phyloP scores from a whole-genome alignment of 2,797 vertebrate genomes.

The Melanotaenia parkinsoni region DNA sequence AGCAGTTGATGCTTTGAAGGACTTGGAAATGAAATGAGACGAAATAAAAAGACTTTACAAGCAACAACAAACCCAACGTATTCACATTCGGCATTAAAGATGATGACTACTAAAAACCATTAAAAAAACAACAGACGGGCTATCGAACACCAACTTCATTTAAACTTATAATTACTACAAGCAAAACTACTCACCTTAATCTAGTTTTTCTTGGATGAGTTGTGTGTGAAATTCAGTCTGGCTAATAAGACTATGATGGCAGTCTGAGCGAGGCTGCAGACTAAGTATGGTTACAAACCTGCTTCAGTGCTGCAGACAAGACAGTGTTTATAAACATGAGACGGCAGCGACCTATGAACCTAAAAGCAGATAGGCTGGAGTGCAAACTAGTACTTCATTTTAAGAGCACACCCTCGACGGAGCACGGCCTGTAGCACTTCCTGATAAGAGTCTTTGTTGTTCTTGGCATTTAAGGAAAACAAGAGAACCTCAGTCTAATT shows the following conservation, averaged over 20 bases:
- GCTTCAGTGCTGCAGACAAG: conserved; percentile 49
- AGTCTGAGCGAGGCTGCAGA: conserved; percentile 47
- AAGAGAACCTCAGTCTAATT: conserved; percentile 14
- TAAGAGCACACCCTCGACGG: conserved; percentile 63
- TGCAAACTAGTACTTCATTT: conserved; percentile 58
- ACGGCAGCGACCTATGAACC: conserved; percentile 83
- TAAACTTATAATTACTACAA: conserved; percentile 9
- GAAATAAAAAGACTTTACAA: background rate
- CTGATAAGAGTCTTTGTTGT: conserved; percentile 75
- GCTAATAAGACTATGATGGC: conserved; percentile 21
- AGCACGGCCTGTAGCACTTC: conserved; percentile 51
- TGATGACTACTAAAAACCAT: background rate
- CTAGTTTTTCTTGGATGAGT: conserved; percentile 24
- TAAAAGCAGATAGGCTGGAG: conserved; percentile 63
- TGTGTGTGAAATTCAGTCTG: conserved; percentile 51
- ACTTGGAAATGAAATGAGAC: background rate
- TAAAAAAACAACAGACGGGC: background rate
- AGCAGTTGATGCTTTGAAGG: background rate
- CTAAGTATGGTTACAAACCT: conserved; percentile 59
- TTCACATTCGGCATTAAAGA: background rate
- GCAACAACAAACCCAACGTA: background rate
- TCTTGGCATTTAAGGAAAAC: conserved; percentile 41
- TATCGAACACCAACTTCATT: background rate
- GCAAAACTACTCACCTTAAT: conserved; percentile 69
- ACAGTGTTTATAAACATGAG: conserved; percentile 83